Base-by-base conservation (phyloP, 2,888 invertebrate species). In the Bimastos eiseni region DNA sequence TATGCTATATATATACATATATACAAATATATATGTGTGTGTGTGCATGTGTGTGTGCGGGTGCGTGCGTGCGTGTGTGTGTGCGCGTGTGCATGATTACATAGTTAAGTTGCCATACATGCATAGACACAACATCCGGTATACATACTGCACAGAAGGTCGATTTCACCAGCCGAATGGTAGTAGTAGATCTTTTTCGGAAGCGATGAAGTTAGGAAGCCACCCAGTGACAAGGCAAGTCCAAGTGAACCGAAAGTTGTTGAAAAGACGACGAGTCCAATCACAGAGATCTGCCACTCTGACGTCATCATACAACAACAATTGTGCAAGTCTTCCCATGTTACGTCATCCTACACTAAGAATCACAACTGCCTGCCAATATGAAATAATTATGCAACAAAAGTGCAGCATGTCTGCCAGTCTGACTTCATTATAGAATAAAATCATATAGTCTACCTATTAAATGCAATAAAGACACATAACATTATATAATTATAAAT, bases 81-180 rank as follows among this genome's bases (percentile, higher is more conserved):
- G n/a, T n/a, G n/a, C n/a, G n/a, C n/a, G 38, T 13, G 13, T 13
- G 5, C 38, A 38, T 38, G 13, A 13, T 38, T 38, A 38, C 13
- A 38, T 38, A 38, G 38, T 38, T 38, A 38, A 38, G 38, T 13
- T 38, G 38, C 13, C 38, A 13, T 38, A 83, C 24, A 21, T 6
- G n/a, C 24, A n/a, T 30, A 83, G 3, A 21, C 24, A 83, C 24
- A 33, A 21, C 15, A 34, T 24, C 21, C 24, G 1, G 4, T 11
- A n/a, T 21, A 92, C 95, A 93, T 92, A 95, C 95, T 94, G 93
- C 94, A 94, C 37, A 95, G 94, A 90, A 95, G 93, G 92, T 94
- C 95, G 44, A 95, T 95, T 92, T 95, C 95, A n/a, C 95, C 95
- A 24, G 95, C 94, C 21, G 95, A 95, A 92, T 95, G 95, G 93